A percentile compares a stretch with the other conserved stretches of the same genome.
These are phyloP conservation scores for Takifugu rubripes DNA, from an alignment of 2,797 vertebrate species.

Conservation along the genomic window DNA sequence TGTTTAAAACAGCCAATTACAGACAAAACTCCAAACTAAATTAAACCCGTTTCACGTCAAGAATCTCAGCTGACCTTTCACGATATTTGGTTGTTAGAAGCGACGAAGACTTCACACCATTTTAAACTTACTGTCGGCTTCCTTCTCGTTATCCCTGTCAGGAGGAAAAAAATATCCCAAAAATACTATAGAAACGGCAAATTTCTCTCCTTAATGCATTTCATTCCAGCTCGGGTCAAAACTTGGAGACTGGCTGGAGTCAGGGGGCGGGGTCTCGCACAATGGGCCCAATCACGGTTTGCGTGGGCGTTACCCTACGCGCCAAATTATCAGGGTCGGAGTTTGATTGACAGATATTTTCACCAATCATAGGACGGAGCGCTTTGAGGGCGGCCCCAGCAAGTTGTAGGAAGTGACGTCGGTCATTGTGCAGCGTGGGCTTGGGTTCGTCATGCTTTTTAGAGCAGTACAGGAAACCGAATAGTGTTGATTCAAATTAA, in stretches of 20 bases:
- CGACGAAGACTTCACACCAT: conserved; percentile 54
- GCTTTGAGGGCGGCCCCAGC: conserved; percentile 16
- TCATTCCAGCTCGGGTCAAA: conserved; percentile 55
- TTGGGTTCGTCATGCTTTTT: fast-evolving
- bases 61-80: conserved; percentile 60
- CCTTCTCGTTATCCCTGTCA: conserved; percentile 19
- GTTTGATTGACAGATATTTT: conserved; percentile 22
- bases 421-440: conserved; percentile 26
- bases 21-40: conserved; percentile 5
- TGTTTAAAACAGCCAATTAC: background rate
- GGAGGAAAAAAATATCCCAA: conserved; percentile 23
- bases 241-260: conserved; percentile 40
- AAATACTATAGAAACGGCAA: conserved; percentile 31
- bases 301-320: conserved; percentile 14
- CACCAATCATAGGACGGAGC: conserved; percentile 52
- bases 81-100: conserved; percentile 21
- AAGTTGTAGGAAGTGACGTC: conserved; percentile 61
- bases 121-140: conserved; percentile 17
- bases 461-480: background rate
- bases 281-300: conserved; percentile 46
- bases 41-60: conserved; percentile 15
- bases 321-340: fast-evolving
- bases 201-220: conserved; percentile 46
- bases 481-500: background rate
- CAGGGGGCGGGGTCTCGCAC: conserved; percentile 26